Conservation (phyloP, 2,888 invertebrate genomes). For the Halocaridina rubra region DNA sequence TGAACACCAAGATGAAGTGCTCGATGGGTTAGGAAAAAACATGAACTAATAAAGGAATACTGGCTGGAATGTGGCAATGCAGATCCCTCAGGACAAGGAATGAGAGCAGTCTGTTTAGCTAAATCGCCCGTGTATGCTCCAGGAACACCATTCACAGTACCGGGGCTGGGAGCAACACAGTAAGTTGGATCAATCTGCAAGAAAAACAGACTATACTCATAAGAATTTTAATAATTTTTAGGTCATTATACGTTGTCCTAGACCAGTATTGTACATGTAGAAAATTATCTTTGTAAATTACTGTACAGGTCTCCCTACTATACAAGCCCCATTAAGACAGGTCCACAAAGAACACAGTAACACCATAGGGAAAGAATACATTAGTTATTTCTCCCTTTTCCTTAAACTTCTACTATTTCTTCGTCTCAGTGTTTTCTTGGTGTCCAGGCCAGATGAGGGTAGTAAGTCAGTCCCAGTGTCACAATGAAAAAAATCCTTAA, state of each 20-base stretch:
- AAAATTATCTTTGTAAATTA: no score
- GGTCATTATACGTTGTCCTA: no score
- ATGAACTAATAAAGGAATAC: conserved; percentile 89
- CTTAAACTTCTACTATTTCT: no score
- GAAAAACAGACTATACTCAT: no score
- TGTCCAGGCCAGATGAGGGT: no score
- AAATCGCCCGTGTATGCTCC: conserved; percentile 80
- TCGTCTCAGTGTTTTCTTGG: no score
- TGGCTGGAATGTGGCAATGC: conserved; percentile 69
- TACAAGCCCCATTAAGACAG: background rate
- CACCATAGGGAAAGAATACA: background rate
- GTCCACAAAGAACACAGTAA: background rate
- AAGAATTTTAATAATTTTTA: no score
- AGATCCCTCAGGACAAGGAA: conserved; percentile 73
- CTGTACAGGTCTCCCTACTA: no score
- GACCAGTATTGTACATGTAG: no score
- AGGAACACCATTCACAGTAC: conserved; percentile 69
- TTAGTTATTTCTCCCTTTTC: no score
- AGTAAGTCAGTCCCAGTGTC: no score
- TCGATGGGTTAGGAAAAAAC: conserved; percentile 90
- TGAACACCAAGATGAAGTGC: conserved; percentile 80
- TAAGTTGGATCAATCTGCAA: conserved; percentile 55
- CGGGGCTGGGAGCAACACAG: conserved; percentile 32
- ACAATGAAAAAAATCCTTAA: background rate
- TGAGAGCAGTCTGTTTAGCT: conserved; percentile 81